phyloP scores from a whole-genome alignment of 1,140 invertebrate genomes.

The Ips nitidus region DNA sequence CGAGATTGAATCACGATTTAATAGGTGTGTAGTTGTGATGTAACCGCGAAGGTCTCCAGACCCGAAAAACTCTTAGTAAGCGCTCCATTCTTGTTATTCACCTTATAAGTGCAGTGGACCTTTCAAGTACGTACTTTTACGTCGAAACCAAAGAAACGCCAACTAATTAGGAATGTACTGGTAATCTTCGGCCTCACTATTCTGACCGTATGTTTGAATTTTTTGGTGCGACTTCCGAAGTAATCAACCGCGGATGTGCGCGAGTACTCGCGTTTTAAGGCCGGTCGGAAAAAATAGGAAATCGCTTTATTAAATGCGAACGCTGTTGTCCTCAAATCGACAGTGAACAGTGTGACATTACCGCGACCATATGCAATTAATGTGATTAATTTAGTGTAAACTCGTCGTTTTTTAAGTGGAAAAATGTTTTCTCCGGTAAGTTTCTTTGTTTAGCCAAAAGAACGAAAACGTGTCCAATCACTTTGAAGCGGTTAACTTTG shows the following conservation, averaged over 20 bases:
- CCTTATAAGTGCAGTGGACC: too few species aligned
- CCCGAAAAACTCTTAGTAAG: too few species aligned
- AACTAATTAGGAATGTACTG: too few species aligned
- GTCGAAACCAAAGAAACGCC: too few species aligned
- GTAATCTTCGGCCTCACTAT: constrained; percentile 6
- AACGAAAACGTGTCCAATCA: too few species aligned
- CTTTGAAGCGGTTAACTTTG: too few species aligned
- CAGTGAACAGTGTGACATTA: not conserved
- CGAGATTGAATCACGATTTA: too few species aligned
- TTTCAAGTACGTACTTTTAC: too few species aligned
- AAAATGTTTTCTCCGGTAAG: constrained; percentile 1
- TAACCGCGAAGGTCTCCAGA: too few species aligned
- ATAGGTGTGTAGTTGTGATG: too few species aligned
- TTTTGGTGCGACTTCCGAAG: not conserved
- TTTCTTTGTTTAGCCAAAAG: not conserved
- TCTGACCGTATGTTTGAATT: constrained; percentile 6
- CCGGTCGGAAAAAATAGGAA: not conserved
- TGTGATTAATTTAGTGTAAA: not conserved
- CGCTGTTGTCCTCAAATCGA: not conserved
- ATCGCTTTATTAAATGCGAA: not conserved
- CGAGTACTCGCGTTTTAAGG: not conserved
- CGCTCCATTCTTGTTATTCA: too few species aligned
- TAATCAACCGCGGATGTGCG: not conserved
- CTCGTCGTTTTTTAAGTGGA: not conserved
- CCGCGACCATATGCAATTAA: not conserved